Percentiles rank a stretch among this genome's conserved stretches.
phyloP scores from a whole-genome alignment of 2,113 vertebrate genomes.

The Terrapene triunguis region DNA sequence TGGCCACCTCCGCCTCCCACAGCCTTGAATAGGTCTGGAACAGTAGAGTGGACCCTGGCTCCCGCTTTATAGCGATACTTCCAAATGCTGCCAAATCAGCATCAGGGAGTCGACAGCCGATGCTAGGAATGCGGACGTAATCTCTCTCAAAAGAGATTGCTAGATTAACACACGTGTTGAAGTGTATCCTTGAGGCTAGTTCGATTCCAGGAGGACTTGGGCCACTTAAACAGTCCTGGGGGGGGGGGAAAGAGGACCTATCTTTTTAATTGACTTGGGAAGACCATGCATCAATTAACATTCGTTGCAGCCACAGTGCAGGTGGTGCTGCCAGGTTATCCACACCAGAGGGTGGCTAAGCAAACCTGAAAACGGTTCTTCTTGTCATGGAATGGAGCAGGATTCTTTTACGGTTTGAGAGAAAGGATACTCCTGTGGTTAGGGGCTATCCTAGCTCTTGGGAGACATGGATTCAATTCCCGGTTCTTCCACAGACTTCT shows the following conservation, averaged over 20 bases:
- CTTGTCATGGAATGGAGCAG: background rate
- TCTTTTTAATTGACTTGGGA: background rate
- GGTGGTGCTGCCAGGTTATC: background rate
- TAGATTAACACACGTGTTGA: background rate
- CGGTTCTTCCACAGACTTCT: background rate
- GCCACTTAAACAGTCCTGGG: background rate
- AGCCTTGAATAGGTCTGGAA: background rate
- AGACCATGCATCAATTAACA: background rate
- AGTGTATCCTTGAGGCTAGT: background rate
- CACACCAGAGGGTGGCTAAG: background rate
- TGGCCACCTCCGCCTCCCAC: background rate
- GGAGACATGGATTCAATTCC: background rate
- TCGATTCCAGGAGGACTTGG: background rate
- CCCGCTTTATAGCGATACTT: background rate
- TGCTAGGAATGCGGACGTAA: accelerated
- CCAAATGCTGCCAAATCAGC: background rate
- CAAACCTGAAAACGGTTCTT: background rate
- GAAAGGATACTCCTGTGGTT: background rate
- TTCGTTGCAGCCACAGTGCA: background rate
- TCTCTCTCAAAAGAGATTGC: background rate
- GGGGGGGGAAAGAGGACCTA: background rate
- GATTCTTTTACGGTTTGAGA: background rate
- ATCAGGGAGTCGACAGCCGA: background rate
- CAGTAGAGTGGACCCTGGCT: accelerated
- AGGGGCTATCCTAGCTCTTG: background rate